Evolutionary conservation across 2,888 invertebrate species (phyloP).

Genomic region (Chelonus formosanus): DNA sequence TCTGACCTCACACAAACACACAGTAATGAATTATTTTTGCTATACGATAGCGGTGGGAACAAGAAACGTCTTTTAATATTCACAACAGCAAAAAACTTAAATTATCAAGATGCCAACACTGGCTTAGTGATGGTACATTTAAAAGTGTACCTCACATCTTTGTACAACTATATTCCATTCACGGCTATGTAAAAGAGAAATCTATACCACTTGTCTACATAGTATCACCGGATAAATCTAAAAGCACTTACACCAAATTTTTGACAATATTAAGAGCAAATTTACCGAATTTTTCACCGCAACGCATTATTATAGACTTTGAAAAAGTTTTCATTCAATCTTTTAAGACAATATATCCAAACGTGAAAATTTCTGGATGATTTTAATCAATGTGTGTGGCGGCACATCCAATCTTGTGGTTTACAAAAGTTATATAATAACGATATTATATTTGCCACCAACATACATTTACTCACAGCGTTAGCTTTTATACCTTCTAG

Average conservation of each 20-base stretch:
- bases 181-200: neutral
- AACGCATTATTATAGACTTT: neutral
- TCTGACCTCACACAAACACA: neutral
- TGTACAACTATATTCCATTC: neutral
- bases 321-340: neutral
- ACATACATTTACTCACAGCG: neutral
- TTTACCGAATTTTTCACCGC: neutral
- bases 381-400: no score
- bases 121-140: neutral
- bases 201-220: neutral
- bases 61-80: neutral
- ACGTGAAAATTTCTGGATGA: neutral
- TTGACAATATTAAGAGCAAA: neutral
- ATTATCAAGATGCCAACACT: neutral
- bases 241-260: neutral
- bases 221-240: neutral
- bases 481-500: neutral
- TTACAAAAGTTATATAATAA: neutral
- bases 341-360: neutral
- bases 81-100: neutral
- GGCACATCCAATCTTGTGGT: neutral
- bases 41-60: neutral
- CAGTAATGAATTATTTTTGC: neutral
- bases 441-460: neutral
- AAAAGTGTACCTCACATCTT: neutral